Percentiles rank a stretch among this genome's conserved stretches.
Evolutionary conservation across 2,113 vertebrate species (phyloP).

Genomic region (Elachura formosa): DNA sequence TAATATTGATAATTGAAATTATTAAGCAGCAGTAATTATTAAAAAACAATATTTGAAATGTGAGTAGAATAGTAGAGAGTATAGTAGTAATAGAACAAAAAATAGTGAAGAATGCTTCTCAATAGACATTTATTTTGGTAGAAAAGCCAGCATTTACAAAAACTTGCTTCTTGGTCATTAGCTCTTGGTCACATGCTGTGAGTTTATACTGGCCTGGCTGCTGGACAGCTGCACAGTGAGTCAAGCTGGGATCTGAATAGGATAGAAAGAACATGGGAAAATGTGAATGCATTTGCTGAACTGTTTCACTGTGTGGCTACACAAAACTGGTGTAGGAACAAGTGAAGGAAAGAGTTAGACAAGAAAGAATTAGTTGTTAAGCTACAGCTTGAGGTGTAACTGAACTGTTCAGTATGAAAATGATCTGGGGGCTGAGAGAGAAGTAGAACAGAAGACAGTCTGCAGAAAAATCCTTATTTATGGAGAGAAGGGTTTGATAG

Average conservation of each 20-base stretch:
- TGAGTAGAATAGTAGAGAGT: background rate
- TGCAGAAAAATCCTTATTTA: background rate
- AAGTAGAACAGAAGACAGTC: background rate
- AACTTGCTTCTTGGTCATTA: background rate
- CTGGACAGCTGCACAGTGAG: background rate
- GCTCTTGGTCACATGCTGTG: background rate
- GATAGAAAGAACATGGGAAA: background rate
- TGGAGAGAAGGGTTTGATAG: background rate
- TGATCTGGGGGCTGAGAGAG: background rate
- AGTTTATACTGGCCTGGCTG: background rate
- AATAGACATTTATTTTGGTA: too few relatives aligned
- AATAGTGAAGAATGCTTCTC: background rate
- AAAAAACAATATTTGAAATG: background rate
- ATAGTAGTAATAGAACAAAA: background rate
- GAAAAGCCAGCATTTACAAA: too few relatives aligned
- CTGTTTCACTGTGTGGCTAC: background rate
- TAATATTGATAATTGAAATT: too few relatives aligned
- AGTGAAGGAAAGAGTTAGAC: background rate
- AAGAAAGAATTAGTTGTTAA: background rate
- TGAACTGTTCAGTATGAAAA: background rate
- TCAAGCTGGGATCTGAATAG: background rate
- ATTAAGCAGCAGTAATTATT: too few relatives aligned
- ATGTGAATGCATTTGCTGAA: background rate
- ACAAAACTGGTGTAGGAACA: background rate
- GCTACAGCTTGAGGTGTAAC: background rate